Conservation (phyloP, 1,140 invertebrate genomes). For the Trachelipus rathkii region DNA sequence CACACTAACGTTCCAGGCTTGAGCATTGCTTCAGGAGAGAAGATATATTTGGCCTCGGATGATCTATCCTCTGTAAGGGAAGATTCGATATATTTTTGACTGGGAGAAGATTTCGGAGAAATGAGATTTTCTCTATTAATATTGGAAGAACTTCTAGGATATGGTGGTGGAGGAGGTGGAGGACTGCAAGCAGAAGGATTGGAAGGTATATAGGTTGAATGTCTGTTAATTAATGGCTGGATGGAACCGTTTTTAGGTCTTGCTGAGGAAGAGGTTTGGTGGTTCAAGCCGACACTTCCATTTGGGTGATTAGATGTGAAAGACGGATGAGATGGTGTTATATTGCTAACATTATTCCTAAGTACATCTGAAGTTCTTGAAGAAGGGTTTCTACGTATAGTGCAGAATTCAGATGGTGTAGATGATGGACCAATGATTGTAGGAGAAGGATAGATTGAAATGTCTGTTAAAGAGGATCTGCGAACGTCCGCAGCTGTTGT, state of each 20-base stretch:
- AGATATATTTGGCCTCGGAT: constrained; percentile 21
- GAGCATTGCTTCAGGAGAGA: constrained; percentile 30
- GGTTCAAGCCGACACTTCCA: not conserved
- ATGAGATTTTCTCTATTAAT: not conserved
- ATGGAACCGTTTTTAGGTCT: not conserved
- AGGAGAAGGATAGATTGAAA: not conserved
- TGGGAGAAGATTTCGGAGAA: not conserved
- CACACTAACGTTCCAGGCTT: constrained; percentile 27
- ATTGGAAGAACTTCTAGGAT: constrained; percentile 7
- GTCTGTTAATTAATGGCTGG: not conserved
- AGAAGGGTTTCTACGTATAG: not conserved
- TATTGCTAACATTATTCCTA: not conserved
- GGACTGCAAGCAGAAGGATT: not conserved
- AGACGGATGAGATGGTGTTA: not conserved
- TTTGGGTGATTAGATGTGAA: not conserved
- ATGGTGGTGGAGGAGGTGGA: not conserved
- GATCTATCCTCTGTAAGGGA: not conserved
- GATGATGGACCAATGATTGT: not conserved
- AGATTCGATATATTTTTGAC: not conserved
- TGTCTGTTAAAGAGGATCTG: not conserved
- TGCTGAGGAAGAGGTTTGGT: not conserved
- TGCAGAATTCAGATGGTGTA: not conserved
- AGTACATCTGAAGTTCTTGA: not conserved
- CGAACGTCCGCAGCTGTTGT: not conserved
- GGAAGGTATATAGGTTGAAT: not conserved